Evolutionary conservation across 2,797 vertebrate species (phyloP), one percentile per base, ranked within the genome.

Genomic region (Poeciliopsis gracilis): DNA sequence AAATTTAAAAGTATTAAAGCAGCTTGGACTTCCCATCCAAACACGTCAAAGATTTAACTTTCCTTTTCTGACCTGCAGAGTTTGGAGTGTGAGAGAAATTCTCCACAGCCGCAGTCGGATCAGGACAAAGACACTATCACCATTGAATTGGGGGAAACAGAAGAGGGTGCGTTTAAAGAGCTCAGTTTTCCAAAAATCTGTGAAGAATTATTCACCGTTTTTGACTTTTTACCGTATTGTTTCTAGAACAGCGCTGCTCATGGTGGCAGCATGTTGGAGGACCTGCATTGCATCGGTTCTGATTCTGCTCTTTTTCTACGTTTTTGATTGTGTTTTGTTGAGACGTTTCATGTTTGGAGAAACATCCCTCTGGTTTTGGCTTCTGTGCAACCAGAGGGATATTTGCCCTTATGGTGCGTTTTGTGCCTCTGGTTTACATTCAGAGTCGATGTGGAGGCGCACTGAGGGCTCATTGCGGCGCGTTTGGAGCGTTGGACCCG

Each of bases 101-200:
- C 94, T 45, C 93, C 93, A 0, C 97, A 96, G 96, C 89, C 87
- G n/a, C 94, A 89, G 45, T 95, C 95, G 0, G 93, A 94, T 2
- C 94, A 94, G 74, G 93, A 94, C 28, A 95, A 94, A 93, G 96
- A 75, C 51, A 88, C 81, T 83, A 95, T 94, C 46, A 61, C 91
- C 3, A 81, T 83, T 41, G 94, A 95, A 77, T 77, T 89, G 73
- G 87, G 88, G 73, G 93, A 94, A 74, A 85, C 74, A 0, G 88
- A 67, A 0, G 91, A 80, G 88, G 91, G 94, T 93, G 77, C 89
- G 92, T 46, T 25, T 47, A 33, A 25, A 12, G 12, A 4, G 67
- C 3, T 30, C 3, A 4, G 41, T 45, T 69, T 33, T 33, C 30
- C 59, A 33, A 15, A 61, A 33, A 33, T 61, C 15, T 33, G 59